Evolutionary conservation across 2,888 invertebrate genomes (phyloP), one percentile per base, ranked within the genome.

Genomic region (Desoria tigrina): DNA sequence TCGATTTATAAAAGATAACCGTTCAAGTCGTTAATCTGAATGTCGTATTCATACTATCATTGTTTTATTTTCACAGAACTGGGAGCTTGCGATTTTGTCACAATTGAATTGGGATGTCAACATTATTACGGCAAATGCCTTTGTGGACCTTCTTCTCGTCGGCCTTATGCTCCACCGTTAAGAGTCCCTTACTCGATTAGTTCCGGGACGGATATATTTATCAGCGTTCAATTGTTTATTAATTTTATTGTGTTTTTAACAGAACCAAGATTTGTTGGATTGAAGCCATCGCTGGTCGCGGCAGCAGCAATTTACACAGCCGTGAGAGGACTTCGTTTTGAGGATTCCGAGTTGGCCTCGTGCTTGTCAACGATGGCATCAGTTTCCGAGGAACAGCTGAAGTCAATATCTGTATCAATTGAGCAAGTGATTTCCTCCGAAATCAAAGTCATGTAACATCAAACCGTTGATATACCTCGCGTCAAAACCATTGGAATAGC

Each of bases 41-140:
- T n/a, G n/a, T n/a, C n/a, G n/a, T n/a, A n/a, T n/a, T n/a, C n/a
- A n/a, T n/a, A n/a, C n/a, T n/a, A n/a, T n/a, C n/a, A n/a, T n/a
- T n/a, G n/a, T n/a, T n/a, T n/a, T n/a, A n/a, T 71, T 72, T 71
- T 66, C 82, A 72, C 83, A 91, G 91, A 86, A 85, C 80, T 90
- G 90, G 90, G 92, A 92, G 81, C 82, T 90, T 76, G 82, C 90
- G 80, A 84, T 92, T 42, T 82, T 92, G 73, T 86, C 87, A 72
- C 86, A 87, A 78, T 81, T 92, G 72, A 85, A 88, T 78, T 92
- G 92, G 92, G 89, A 91, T 81, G 82, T 90, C 74, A 87, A 87
- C 32, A 85, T 88, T 28, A 85, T 90, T 61, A 91, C 91, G 1
- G 88, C 89, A 9, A 88, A 88, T 80, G 92, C 92, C 81, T 91